phyloP scores from a whole-genome alignment of 2,797 vertebrate genomes.

The Notolepis coatsorum region DNA sequence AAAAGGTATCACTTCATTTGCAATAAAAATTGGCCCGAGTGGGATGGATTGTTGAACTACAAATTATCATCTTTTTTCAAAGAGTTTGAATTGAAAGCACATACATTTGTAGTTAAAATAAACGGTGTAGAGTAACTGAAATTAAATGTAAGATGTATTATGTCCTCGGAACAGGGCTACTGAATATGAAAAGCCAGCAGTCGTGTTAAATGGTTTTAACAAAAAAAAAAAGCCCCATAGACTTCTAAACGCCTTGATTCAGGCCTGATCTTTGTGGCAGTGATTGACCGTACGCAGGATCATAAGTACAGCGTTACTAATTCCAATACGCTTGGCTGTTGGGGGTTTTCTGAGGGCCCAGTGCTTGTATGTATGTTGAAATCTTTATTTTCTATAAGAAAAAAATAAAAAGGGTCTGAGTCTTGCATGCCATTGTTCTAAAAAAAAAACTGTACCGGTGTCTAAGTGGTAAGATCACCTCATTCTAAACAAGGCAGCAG shows the following conservation, averaged over 20 bases:
- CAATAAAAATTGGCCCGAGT: slow-evolving; percentile 65
- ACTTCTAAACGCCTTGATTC: too few species aligned
- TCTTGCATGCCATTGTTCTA: slow-evolving; percentile 81
- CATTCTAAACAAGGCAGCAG: slow-evolving; percentile 54
- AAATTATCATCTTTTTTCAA: slow-evolving; percentile 21
- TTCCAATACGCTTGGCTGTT: slow-evolving; percentile 53
- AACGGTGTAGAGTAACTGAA: slow-evolving; percentile 53
- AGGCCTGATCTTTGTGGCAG: background rate
- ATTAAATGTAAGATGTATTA: slow-evolving; percentile 72
- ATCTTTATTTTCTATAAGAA: slow-evolving; percentile 74
- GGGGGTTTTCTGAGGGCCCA: slow-evolving; percentile 66
- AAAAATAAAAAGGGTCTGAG: slow-evolving; percentile 63
- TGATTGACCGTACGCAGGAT: slow-evolving; percentile 3
- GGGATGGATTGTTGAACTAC: slow-evolving; percentile 38
- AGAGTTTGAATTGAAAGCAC: slow-evolving; percentile 69
- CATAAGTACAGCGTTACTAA: background rate
- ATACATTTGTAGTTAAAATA: slow-evolving; percentile 71
- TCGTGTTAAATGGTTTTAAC: slow-evolving; percentile 66
- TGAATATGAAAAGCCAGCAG: slow-evolving; percentile 70
- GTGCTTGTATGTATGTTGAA: slow-evolving; percentile 70
- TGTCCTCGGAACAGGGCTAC: slow-evolving; percentile 49
- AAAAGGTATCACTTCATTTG: slow-evolving; percentile 72
- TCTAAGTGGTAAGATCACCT: slow-evolving; percentile 63
- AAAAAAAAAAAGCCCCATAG: too few species aligned
- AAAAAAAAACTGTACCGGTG: slow-evolving; percentile 69